These are phyloP conservation scores for Alectoris magna DNA, from an alignment of 2,797 vertebrate species.

Conservation along the genomic window DNA sequence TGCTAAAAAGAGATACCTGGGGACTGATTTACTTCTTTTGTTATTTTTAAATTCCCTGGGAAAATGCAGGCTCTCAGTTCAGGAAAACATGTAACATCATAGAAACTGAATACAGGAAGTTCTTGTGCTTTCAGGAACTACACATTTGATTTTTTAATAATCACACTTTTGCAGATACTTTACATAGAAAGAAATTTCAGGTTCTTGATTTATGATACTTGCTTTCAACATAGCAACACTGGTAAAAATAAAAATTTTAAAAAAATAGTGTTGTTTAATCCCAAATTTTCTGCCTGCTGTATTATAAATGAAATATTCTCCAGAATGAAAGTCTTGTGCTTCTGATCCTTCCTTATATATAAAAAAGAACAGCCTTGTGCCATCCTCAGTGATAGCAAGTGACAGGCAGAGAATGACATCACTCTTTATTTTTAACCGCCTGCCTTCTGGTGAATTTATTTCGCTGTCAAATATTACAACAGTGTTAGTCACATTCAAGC, in stretches of 20 bases:
- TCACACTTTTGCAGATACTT: not conserved
- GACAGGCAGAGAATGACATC: slow-evolving; percentile 64
- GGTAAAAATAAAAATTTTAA: not conserved
- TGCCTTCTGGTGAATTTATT: slow-evolving; percentile 48
- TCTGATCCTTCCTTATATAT: not conserved
- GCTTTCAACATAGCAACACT: not conserved
- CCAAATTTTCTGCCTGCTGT: not conserved
- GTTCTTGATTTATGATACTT: not conserved
- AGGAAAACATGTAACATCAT: not conserved
- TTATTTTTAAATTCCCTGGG: not conserved
- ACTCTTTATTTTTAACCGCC: slow-evolving; percentile 56
- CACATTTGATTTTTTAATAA: not conserved
- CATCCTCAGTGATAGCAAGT: slow-evolving; percentile 37
- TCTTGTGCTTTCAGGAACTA: not conserved
- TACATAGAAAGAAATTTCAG: not conserved
- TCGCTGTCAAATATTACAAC: slow-evolving; percentile 21
- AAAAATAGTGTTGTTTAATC: not conserved
- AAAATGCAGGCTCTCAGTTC: not conserved
- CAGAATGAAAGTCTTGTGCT: not conserved
- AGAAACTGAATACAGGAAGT: not conserved
- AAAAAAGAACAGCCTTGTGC: slow-evolving; percentile 44
- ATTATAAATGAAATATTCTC: not conserved
- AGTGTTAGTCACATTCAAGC: not conserved
- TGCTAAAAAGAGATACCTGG: not conserved
- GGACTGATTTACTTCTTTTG: not conserved